Evolutionary conservation across 1,140 invertebrate genomes (phyloP).

Genomic region (Andricus grossulariae): DNA sequence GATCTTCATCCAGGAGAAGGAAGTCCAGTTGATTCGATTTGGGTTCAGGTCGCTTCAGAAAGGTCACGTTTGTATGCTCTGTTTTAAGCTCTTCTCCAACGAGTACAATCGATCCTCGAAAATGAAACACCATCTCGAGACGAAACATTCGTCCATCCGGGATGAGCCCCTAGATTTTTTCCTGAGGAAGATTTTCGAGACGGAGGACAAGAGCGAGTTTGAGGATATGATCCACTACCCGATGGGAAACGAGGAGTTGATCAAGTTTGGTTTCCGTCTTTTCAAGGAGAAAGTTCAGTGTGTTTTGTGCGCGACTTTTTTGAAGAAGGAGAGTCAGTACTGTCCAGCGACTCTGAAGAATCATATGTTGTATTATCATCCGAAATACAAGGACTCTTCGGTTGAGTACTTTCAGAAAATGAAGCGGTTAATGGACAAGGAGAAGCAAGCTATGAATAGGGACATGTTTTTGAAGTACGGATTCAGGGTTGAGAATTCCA

Average conservation of each 20-base stretch:
- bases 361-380: not conserved
- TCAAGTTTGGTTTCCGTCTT: not conserved
- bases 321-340: not conserved
- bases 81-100: not conserved
- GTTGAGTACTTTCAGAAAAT: not conserved
- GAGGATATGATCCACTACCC: not conserved
- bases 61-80: not conserved
- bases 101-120: not conserved
- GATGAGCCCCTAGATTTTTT: not conserved
- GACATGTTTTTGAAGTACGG: not conserved
- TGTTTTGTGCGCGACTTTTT: not conserved
- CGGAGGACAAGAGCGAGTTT: not conserved
- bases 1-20: not conserved
- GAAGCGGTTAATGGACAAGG: not conserved
- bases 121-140: not conserved
- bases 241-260: not conserved
- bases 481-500: not conserved
- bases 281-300: not conserved
- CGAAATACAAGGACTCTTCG: not conserved
- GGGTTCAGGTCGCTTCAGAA: not conserved
- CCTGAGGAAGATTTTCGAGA: not conserved
- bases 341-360: not conserved
- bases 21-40: not conserved
- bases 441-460: not conserved
- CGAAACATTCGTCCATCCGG: not conserved